phyloP scores from a whole-genome alignment of 2,888 invertebrate genomes.

The Rhingia rostrata region DNA sequence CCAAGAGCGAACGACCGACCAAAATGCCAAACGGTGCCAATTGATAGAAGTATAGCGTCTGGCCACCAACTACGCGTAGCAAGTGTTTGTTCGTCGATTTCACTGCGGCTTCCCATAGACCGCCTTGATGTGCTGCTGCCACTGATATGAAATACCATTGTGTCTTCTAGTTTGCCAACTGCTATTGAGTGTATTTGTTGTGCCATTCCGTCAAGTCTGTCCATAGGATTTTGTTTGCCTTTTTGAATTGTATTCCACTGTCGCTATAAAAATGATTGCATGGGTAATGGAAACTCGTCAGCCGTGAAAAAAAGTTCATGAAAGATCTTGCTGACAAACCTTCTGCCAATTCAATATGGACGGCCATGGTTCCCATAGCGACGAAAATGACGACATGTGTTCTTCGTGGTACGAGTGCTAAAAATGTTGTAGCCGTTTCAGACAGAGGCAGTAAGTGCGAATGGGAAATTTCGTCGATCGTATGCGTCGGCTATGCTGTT shows the following conservation, averaged over 20 bases:
- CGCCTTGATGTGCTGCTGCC: no score
- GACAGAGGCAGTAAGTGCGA: no score
- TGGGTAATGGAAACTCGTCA: neutral
- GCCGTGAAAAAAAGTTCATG: slow-evolving; percentile 15
- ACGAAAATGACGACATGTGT: slow-evolving; percentile 35
- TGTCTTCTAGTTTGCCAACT: slow-evolving; percentile 26
- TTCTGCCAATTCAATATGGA: slow-evolving; percentile 20
- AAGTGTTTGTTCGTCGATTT: no score
- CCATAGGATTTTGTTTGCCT: slow-evolving; percentile 13
- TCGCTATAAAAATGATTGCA: slow-evolving; percentile 30
- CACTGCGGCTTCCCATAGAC: no score
- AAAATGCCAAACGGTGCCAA: no score
- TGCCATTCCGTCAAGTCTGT: slow-evolving; percentile 20
- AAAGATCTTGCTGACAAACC: slow-evolving; percentile 31
- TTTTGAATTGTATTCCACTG: slow-evolving; percentile 44
- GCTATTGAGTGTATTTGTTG: slow-evolving; percentile 26
- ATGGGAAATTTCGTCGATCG: no score
- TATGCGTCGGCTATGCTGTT: no score
- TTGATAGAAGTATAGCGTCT: no score
- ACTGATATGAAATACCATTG: slow-evolving; percentile 21
- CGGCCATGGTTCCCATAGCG: slow-evolving; percentile 33
- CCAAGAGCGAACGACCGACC: no score
- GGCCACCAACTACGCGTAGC: no score
- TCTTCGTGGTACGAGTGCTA: no score
- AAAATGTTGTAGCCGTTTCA: no score